A percentile compares a stretch with the other conserved stretches of the same genome.
Evolutionary conservation across 2,888 invertebrate species (phyloP).

Genomic region (Dicyrtoma fusca): DNA sequence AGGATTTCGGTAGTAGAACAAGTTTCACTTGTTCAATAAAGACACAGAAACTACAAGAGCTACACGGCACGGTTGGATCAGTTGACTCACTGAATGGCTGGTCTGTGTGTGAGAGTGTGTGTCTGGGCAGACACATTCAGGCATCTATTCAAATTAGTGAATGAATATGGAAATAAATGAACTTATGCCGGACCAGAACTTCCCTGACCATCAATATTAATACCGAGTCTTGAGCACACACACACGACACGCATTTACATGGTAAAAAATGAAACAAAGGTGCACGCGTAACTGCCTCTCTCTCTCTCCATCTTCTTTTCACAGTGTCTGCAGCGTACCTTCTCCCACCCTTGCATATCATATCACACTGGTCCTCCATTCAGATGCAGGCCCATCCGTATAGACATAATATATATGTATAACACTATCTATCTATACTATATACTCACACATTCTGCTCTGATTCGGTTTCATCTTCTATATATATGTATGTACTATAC

Average conservation of each 20-base stretch:
- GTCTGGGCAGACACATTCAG: constrained; percentile 30
- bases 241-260: constrained; percentile 39
- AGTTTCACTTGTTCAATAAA: constrained; percentile 24
- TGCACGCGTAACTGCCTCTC: constrained; percentile 37
- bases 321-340: not conserved
- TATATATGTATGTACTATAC: constrained; percentile 1
- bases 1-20: constrained; percentile 12
- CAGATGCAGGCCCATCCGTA: not conserved
- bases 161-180: constrained; percentile 41
- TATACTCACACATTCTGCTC: constrained; percentile 12
- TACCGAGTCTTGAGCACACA: constrained; percentile 32
- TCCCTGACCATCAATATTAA: constrained; percentile 42
- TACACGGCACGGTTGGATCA: not conserved
- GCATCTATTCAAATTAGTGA: constrained; percentile 41
- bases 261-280: constrained; percentile 39
- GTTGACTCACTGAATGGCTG: constrained; percentile 1
- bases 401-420: too few species aligned
- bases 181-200: constrained; percentile 41
- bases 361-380: constrained; percentile 1
- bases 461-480: not conserved
- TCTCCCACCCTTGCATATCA: constrained; percentile 5
- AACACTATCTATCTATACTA: too few species aligned
- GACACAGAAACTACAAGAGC: not conserved
- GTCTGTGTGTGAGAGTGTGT: constrained; percentile 14
- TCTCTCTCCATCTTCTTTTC: constrained; percentile 12